phyloP scores from a whole-genome alignment of 2,113 vertebrate genomes.

The Pterocles gutturalis region DNA sequence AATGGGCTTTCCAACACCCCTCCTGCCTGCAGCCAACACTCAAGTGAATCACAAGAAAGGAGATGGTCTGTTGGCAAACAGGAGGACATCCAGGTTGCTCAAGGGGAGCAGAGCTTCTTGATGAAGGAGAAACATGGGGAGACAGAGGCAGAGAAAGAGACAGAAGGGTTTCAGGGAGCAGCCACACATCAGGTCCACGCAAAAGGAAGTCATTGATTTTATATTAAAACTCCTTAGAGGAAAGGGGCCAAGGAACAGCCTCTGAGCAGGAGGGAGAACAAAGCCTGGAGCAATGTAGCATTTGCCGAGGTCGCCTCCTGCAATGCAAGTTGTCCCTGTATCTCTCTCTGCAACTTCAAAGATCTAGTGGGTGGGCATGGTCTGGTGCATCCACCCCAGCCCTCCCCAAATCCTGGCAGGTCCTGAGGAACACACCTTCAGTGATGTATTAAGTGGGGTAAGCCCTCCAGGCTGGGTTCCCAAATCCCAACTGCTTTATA shows the following conservation, averaged over 20 bases:
- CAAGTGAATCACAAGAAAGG: background rate
- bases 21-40: background rate
- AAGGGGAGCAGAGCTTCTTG: background rate
- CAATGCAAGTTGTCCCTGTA: background rate
- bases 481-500: background rate
- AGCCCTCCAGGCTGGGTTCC: background rate
- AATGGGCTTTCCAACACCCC: background rate
- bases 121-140: background rate
- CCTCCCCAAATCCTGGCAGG: background rate
- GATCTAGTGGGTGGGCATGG: accelerated
- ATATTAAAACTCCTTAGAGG: background rate
- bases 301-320: background rate
- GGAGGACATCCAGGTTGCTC: background rate
- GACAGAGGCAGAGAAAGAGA: background rate
- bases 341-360: background rate
- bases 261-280: background rate
- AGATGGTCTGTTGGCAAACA: background rate
- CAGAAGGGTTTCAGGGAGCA: background rate
- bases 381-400: background rate
- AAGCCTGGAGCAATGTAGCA: background rate
- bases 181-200: background rate
- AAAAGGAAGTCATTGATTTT: background rate
- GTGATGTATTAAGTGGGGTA: background rate
- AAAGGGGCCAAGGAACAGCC: background rate
- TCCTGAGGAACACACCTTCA: background rate